Conservation (phyloP, 1,140 invertebrate genomes). For the Cataglyphis hispanica region DNA sequence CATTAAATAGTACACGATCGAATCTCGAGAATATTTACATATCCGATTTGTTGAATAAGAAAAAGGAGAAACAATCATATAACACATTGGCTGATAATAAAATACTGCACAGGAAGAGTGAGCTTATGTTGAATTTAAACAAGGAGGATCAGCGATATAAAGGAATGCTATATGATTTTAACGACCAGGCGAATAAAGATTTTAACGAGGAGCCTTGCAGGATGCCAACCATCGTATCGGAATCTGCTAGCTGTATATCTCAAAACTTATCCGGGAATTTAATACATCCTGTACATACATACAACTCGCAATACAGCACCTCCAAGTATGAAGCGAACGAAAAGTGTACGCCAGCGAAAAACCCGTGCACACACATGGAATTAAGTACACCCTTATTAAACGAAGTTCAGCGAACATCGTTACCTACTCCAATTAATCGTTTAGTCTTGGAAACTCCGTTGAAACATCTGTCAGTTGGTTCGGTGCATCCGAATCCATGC, state of each 20-base stretch:
- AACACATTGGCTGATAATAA: not conserved
- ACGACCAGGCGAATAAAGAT: constrained; percentile 2
- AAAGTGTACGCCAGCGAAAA: constrained; percentile 36
- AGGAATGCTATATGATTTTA: not conserved
- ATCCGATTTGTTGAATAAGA: constrained; percentile 28
- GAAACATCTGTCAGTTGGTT: constrained; percentile 73
- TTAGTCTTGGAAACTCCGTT: constrained; percentile 78
- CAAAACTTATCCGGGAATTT: not conserved
- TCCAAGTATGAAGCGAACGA: constrained; percentile 14
- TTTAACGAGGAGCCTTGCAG: not conserved
- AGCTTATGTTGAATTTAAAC: not conserved
- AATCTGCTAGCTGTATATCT: not conserved
- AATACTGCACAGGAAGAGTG: not conserved
- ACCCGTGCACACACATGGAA: not conserved
- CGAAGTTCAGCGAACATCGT: constrained; percentile 12
- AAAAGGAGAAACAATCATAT: not conserved
- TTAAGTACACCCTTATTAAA: constrained; percentile 3
- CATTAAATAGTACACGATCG: not conserved
- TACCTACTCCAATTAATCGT: constrained; percentile 26
- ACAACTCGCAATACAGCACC: not conserved
- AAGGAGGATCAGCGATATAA: constrained; percentile 22
- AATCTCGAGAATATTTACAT: constrained; percentile 9
- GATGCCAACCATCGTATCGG: not conserved
- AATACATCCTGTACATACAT: constrained; percentile 14
- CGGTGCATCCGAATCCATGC: constrained; percentile 76